Base-by-base conservation (phyloP, 2,888 invertebrate species). In the Schizaphis graminum region DNA sequence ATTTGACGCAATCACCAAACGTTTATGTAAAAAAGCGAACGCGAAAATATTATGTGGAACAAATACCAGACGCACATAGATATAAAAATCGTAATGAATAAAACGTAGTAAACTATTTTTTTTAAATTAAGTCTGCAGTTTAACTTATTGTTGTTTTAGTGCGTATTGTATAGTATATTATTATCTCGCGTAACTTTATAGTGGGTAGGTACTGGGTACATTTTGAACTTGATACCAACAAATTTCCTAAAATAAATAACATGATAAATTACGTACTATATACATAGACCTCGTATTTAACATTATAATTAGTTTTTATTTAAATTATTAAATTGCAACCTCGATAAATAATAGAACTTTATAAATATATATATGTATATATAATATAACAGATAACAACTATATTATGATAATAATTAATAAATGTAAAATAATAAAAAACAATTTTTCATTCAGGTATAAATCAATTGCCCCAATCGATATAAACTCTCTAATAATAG, bases 31-130 rank as follows among this genome's bases (percentile, higher is more conserved):
- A 91, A 84, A 84, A 21, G 35, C 28, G 53, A 91, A 84, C 35
- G 16, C 49, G 21, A 53, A 84, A 91, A 91, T 53, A 84, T 91
- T 24, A 67, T 35, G 49, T 35, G 77, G 49, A 91, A 91, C 11
- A 44, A 11, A 7, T 7, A 88, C 21, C 61, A 61, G 67, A 53
- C 13, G 8, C 26, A 53, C 35, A 41, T 1, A 67, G 28, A 24
- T 47, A 84, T 53, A 89, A 89, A n/a, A n/a, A 35, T 35, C 35
- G 35, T 21, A 41, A 89, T 56, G 1, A 41, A 56, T 26, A 56
- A 44, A 28, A 44, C 28, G 53, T 53, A 53, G 21, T 53, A 16
- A 21, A 44, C 13, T 26, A 26, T 44, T 47, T 47, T 89, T 56
- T 57, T 89, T 41, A 1, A 57, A 47, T 56, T 13, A 26, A 24